phyloP scores from a whole-genome alignment of 2,113 vertebrate genomes.

The Saimiri boliviensis region DNA sequence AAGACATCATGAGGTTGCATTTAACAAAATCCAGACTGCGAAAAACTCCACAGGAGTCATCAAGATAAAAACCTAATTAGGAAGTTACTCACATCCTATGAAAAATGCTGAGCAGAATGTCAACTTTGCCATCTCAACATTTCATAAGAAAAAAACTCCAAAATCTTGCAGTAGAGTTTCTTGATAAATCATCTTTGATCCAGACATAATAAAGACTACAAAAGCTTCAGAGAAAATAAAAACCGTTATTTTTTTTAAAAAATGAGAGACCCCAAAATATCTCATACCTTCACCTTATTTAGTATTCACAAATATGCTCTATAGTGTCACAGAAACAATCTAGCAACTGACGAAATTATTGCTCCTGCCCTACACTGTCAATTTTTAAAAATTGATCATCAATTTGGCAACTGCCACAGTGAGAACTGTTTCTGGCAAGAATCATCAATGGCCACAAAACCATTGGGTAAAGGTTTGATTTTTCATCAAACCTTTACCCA shows the following conservation, averaged over 20 bases:
- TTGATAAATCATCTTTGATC: not conserved
- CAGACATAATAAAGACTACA: not conserved
- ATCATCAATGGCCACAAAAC: not conserved
- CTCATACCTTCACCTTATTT: not conserved
- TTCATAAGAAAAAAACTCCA: not conserved
- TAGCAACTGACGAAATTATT: not conserved
- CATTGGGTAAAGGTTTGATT: not conserved
- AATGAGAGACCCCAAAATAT: not conserved
- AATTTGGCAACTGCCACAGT: not conserved
- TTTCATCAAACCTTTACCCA: too few species aligned
- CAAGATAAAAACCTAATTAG: slow-evolving; percentile 16
- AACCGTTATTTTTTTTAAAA: not conserved
- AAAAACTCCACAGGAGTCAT: not conserved
- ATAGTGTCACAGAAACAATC: not conserved
- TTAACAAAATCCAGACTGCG: slow-evolving; percentile 6
- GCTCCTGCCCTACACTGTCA: not conserved
- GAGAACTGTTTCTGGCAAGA: not conserved
- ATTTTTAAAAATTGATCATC: slow-evolving; percentile 16
- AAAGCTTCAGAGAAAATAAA: not conserved
- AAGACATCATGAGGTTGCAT: not conserved
- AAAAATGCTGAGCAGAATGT: not conserved
- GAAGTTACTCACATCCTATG: slow-evolving; percentile 25
- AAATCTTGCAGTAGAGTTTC: not conserved
- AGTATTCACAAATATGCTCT: not conserved
- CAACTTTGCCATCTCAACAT: not conserved